phyloP scores from a whole-genome alignment of 2,113 vertebrate species.

The Eulacestoma nigropectus region DNA sequence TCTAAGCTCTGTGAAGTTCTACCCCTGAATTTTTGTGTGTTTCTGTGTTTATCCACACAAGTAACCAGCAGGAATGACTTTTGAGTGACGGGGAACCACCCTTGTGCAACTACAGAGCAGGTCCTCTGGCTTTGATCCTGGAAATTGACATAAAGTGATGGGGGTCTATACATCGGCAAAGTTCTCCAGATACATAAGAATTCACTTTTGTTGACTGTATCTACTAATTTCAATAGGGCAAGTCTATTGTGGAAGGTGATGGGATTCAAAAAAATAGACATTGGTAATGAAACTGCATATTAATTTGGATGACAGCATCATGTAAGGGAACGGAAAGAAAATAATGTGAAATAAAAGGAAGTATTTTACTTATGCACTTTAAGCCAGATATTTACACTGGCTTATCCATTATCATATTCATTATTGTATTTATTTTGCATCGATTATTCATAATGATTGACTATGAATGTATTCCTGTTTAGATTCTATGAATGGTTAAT shows the following conservation, averaged over 20 bases:
- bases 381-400: background rate
- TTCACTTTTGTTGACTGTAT: background rate
- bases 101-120: background rate
- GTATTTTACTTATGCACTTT: background rate
- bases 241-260: background rate
- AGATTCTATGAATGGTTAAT: background rate
- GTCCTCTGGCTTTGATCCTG: background rate
- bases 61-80: background rate
- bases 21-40: background rate
- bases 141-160: background rate
- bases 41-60: background rate
- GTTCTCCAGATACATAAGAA: background rate
- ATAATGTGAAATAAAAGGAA: background rate
- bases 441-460: background rate
- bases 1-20: background rate
- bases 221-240: background rate
- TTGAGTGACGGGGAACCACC: background rate
- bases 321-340: background rate
- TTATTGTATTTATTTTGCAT: slow-evolving; percentile 37
- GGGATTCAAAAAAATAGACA: background rate
- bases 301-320: background rate
- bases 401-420: background rate
- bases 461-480: background rate
- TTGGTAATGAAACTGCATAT: background rate
- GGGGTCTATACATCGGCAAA: background rate